Base-by-base conservation (phyloP, 1,140 invertebrate genomes). In the Calliopsis andreniformis region DNA sequence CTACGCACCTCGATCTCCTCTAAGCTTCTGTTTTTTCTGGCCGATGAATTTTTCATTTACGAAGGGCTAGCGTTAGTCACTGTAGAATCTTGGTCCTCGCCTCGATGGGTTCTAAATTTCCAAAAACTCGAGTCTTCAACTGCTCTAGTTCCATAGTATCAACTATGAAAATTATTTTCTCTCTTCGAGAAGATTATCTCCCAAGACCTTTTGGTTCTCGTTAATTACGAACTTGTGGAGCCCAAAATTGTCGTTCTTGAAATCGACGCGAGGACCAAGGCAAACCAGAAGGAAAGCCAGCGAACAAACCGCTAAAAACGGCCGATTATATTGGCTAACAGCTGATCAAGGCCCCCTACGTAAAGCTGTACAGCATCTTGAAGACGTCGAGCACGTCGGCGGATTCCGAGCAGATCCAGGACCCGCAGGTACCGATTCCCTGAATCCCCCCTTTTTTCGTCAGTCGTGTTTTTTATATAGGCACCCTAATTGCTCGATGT, bases 281-380 rank as follows among this genome's bases (percentile, higher is more conserved):
- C 28, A 47, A 18, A 12, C 12, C 16, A 51, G n/a, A 42, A 45
- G 1, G 28, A 77, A 62, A 56, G 14, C 30, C 43, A 67, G 14
- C n/a, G 49, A 78, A 51, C 49, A 66, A 68, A 63, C 14, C 32
- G 70, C 55, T 84, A 84, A 79, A 83, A 64, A 71, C 70, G 80
- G 82, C 73, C 83, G 79, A 81, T 83, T 78, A 69, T 83, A 84
- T 84, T 85, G 82, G 82, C 83, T 71, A 80, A 92, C 95, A 98
- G 97, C 95, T 97, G 93, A 95, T 98, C 95, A 98, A 98, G 96
- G 97, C 97, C 91, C 97, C 97, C 87, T 98, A 97, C 94, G 96
- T 96, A 94, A 98, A 97, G 95, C 96, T 97, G 94, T 97, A 97
- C 95, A 97, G 95, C 93, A 97, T 98, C 93, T 95, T 98, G 94